phyloP scores from a whole-genome alignment of 2,113 vertebrate genomes.

The Panthera leo region DNA sequence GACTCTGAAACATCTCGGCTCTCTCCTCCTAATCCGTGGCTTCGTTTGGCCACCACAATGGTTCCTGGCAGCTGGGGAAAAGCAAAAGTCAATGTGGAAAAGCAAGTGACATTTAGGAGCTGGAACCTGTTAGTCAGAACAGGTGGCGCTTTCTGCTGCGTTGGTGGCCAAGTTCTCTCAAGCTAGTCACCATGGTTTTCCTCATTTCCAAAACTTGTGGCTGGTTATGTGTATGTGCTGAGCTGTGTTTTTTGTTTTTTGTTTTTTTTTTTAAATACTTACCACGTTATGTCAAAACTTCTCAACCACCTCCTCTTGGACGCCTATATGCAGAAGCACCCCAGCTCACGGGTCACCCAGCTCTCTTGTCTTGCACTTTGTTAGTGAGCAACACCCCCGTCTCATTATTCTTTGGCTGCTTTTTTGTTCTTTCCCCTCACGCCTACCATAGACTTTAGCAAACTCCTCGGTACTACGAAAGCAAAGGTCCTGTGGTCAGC shows the following conservation, averaged over 20 bases:
- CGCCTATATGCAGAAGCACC: not conserved
- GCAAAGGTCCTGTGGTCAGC: not conserved
- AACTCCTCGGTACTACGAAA: not conserved
- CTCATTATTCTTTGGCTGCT: not conserved
- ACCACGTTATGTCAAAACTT: conserved; percentile 49
- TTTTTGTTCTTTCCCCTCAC: not conserved
- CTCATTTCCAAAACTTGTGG: conserved; percentile 67
- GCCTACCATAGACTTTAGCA: not conserved
- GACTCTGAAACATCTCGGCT: not conserved
- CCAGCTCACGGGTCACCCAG: not conserved
- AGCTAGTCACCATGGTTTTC: conserved; percentile 65
- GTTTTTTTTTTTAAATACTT: conserved; percentile 14
- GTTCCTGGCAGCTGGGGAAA: conserved; percentile 63
- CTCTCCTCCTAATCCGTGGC: not conserved
- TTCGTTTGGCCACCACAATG: conserved; percentile 6
- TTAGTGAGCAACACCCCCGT: not conserved
- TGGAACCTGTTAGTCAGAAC: conserved; percentile 60
- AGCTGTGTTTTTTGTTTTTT: not conserved
- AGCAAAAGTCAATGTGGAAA: conserved; percentile 62
- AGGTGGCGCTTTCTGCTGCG: conserved; percentile 55
- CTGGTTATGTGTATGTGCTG: conserved; percentile 50
- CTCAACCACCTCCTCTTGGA: conserved; percentile 27
- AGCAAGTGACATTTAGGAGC: conserved; percentile 55
- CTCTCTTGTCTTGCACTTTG: not conserved
- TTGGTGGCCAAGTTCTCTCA: conserved; percentile 50